Evolutionary conservation across 2,888 invertebrate species (phyloP), one percentile per base, ranked within the genome.

Genomic region (Drosophila parthenogenetica): DNA sequence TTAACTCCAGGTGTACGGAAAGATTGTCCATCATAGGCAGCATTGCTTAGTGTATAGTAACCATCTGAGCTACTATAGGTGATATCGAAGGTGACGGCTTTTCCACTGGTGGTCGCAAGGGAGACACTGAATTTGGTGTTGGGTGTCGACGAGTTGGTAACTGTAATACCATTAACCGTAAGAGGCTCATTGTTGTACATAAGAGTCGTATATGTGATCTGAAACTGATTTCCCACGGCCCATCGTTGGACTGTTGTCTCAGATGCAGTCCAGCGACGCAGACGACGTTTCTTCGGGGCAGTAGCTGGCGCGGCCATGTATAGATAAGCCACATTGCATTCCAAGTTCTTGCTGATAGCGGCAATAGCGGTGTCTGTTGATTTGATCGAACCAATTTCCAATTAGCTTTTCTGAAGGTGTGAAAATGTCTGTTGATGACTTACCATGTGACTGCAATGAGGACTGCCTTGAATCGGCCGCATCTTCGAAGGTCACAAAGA

Each of bases 401-500:
- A 29, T 57, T 39, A 51, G 37, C 25, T 16, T 16, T 11, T 14
- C 5, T 22, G 5, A 5, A 22, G 22, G 8, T 7, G 8, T 1
- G 1, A 39, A 39, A 7, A n/a, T 14, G 11, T 17, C 13, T 48
- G 35, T 8, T 17, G 10, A 17, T 2, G 11, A 8, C 67, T 66
- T 53, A 88, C 87, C 88, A 83, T 88, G 88, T 76, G 87, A 86
- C 74, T 78, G 82, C 58, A 91, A 65, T 32, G 94, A 93, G 50
- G 93, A 93, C 11, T 94, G 92, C 89, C 95, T 92, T 37, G 67
- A 75, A 14, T 94, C 94, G 22, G 93, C 93, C 19, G 94, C 94
- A 4, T 94, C 94, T 71, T 94, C 93, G 22, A 95, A 92, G 59
- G 92, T 92, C 32, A 95, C 93, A 68, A 95, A 93, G 17, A 94